phyloP scores from a whole-genome alignment of 2,113 vertebrate species.

The Vulpes ferrilata region DNA sequence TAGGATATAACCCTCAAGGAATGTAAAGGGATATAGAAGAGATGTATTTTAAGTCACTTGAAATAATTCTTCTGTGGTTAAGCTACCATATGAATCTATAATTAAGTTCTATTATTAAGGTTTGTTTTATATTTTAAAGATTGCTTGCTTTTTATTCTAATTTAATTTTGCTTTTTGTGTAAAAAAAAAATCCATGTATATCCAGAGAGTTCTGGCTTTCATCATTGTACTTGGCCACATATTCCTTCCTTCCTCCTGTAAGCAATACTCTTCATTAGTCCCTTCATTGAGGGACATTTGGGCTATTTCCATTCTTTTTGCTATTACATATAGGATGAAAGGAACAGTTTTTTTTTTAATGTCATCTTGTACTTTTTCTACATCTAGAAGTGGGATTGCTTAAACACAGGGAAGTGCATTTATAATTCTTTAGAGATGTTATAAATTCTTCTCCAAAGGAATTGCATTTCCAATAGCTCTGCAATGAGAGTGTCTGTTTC shows the following conservation, averaged over 20 bases:
- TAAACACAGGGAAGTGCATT: neutral
- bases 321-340: neutral
- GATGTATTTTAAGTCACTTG: neutral
- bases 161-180: neutral
- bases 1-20: neutral
- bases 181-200: neutral
- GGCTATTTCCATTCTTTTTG: neutral
- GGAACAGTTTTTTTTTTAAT: neutral
- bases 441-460: neutral
- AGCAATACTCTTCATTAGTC: neutral
- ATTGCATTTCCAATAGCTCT: neutral
- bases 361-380: constrained; percentile 31
- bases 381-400: neutral
- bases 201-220: constrained; percentile 10
- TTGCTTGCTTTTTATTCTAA: neutral
- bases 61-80: neutral
- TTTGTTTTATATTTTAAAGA: constrained; percentile 17
- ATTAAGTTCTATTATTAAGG: neutral
- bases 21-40: neutral
- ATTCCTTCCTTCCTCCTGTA: neutral
- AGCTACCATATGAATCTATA: neutral
- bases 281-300: neutral
- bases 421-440: neutral
- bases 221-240: neutral
- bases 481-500: neutral